Percentiles rank a stretch among this genome's conserved stretches.
These are phyloP conservation scores for Indicator maculatus DNA, from an alignment of 2,113 vertebrate genomes.

Conservation along the genomic window DNA sequence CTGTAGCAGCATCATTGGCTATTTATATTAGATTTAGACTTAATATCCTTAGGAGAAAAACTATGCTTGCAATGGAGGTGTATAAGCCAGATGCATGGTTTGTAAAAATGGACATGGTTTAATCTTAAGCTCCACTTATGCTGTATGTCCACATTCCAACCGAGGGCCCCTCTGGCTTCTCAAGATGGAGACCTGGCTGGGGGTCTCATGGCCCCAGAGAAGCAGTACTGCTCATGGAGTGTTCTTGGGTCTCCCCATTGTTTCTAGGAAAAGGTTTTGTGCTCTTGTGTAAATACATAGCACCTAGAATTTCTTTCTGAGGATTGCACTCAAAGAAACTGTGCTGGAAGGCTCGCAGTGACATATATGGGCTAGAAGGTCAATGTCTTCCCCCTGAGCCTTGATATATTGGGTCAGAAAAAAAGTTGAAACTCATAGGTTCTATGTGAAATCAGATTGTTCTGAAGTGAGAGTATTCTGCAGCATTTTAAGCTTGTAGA, in stretches of 20 bases:
- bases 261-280: background rate
- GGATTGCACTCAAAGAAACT: background rate
- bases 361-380: background rate
- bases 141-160: fast-evolving
- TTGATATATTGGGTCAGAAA: background rate
- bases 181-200: background rate
- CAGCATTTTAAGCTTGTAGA: background rate
- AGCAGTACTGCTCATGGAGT: background rate
- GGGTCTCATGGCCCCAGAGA: background rate
- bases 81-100: background rate
- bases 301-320: background rate
- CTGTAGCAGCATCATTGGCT: constrained; percentile 17
- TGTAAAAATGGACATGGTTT: background rate
- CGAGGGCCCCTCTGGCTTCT: background rate
- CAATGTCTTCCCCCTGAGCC: background rate
- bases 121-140: background rate
- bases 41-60: background rate
- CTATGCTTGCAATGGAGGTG: background rate
- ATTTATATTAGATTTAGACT: constrained; percentile 30
- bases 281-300: fast-evolving
- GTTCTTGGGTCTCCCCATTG: background rate
- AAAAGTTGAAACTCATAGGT: background rate
- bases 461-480: background rate
- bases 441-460: background rate
- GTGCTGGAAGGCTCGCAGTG: background rate